Base-by-base conservation (phyloP, 2,888 invertebrate species). In the Spicauda simplicius region DNA sequence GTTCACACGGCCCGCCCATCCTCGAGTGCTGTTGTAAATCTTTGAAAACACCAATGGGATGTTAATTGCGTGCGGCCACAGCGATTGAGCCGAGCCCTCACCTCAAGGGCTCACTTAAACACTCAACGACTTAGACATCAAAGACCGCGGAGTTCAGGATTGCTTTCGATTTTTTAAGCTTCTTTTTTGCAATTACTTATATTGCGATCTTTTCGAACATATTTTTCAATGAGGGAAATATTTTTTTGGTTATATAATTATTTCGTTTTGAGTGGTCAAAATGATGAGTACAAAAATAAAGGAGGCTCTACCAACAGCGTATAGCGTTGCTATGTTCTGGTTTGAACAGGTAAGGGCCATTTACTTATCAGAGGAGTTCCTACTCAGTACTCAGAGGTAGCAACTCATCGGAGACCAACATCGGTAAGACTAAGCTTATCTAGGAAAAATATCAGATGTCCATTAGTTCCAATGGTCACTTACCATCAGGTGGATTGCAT, bases 61-160 rank as follows among this genome's bases (percentile, higher is more conserved):
- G 77, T 85, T 87, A 86, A 87, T 86, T 84, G 82, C 79, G 80
- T 80, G 77, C 77, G 75, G 74, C 79, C 78, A 75, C 74, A 76
- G 77, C 77, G 79, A 83, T 79, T 80, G 83, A 82, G 82, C 82
- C 80, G 76, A 74, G 74, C 77, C 73, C 82, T 81, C 74, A 73
- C 70, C 78, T 80, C 76, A 74, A 87, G 86, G 69, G 77, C 81
- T 84, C 86, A 85, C 89, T 90, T 86, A 85, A 83, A 81, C 77
- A 84, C 86, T 90, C 77, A 71, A 83, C 75, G 73, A 70, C 72
- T 76, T 79, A 68, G 63, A 73, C 80, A 83, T 88, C 89, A 90
- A 89, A 89, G 86, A 78, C 74, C 72, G 72, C 78, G 72, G 74
- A 78, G 76, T 73, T 64, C 68, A 59, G 73, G 74, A 70, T 75